These are phyloP conservation scores for Drosophila subsilvestris DNA, from an alignment of 2,888 invertebrate species.

Conservation along the genomic window DNA sequence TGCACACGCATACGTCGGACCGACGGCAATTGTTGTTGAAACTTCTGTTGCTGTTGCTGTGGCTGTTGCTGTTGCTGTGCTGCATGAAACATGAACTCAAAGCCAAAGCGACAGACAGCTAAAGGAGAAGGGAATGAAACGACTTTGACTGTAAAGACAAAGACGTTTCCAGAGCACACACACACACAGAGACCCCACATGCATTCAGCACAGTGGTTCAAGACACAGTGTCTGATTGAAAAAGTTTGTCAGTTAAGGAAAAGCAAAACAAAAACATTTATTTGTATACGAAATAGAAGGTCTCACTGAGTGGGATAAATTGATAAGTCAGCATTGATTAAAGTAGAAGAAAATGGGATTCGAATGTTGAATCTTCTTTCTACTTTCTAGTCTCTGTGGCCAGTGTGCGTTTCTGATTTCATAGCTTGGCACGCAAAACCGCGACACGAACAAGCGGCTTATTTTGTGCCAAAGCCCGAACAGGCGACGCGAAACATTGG, in stretches of 20 bases:
- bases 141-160: constrained; percentile 58
- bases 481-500: constrained; percentile 35
- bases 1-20: constrained; percentile 64
- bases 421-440: constrained; percentile 52
- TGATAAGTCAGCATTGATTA: background rate
- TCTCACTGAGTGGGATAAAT: background rate
- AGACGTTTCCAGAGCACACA: constrained; percentile 43
- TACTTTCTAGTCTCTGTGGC: no score
- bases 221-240: background rate
- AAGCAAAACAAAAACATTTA: background rate
- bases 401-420: no score
- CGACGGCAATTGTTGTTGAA: constrained; percentile 45
- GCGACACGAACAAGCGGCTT: constrained; percentile 66
- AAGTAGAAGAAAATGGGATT: no score
- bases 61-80: constrained; percentile 34
- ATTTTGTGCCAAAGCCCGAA: constrained; percentile 27
- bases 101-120: constrained; percentile 46
- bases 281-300: background rate
- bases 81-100: constrained; percentile 76
- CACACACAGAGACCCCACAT: constrained; percentile 9
- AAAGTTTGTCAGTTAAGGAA: background rate
- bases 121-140: constrained; percentile 13
- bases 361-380: background rate
- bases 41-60: constrained; percentile 21
- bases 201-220: constrained; percentile 7